Conservation (phyloP, 2,888 invertebrate species). For the Ceriagrion tenellum region DNA sequence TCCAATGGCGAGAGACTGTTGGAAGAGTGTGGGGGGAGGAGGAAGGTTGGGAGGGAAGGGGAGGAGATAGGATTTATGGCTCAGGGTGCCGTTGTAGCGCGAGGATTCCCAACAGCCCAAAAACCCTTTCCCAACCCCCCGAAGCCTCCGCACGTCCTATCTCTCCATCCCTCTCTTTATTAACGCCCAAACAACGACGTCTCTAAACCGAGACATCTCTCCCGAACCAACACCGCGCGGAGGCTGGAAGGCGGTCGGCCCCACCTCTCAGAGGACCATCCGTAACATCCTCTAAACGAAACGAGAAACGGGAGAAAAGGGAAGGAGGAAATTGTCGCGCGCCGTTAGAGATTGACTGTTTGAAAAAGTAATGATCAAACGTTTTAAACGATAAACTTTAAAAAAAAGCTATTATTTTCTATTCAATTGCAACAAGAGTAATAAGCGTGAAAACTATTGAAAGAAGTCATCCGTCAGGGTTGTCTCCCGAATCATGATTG, state of each 20-base stretch:
- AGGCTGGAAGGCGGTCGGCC: neutral
- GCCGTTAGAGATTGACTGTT: no score
- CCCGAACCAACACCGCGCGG: neutral
- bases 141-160: neutral
- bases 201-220: constrained; percentile 18
- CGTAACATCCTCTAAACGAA: neutral
- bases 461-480: no score
- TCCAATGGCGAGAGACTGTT: neutral
- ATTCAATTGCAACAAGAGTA: no score
- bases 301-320: neutral
- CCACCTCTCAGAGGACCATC: neutral
- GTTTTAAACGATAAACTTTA: no score
- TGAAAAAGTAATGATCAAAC: no score
- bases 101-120: neutral
- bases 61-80: neutral
- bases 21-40: neutral
- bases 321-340: no score
- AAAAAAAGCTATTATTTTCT: no score
- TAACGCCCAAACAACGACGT: neutral
- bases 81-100: neutral
- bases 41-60: neutral
- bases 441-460: no score
- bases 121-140: neutral
- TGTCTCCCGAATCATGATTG: no score
- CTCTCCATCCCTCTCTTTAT: neutral